These are phyloP conservation scores for Lasioglossum baleicum DNA, from an alignment of 1,140 invertebrate species.

Conservation along the genomic window DNA sequence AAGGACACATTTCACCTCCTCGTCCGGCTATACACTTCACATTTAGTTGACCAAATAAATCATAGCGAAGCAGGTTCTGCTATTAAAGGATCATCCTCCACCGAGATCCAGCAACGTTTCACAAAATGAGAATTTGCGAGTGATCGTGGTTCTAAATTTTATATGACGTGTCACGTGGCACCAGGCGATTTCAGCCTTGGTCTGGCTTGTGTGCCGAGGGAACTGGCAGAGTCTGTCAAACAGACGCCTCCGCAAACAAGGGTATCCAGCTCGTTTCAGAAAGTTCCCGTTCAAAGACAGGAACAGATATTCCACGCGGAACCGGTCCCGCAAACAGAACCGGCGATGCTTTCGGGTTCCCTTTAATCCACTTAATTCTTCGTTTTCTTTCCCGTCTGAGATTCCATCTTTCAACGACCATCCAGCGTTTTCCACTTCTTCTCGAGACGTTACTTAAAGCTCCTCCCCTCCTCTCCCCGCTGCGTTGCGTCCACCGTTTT, in stretches of 20 bases:
- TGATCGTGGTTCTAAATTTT: too few relatives aligned
- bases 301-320: neutral
- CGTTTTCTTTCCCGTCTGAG: neutral
- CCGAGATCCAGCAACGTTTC: too few relatives aligned
- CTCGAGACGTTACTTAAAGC: constrained; percentile 5
- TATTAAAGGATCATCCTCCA: too few relatives aligned
- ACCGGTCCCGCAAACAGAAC: neutral
- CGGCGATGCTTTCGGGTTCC: neutral
- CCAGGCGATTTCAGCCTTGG: neutral
- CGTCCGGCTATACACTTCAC: too few relatives aligned
- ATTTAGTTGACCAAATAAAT: too few relatives aligned
- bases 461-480: neutral
- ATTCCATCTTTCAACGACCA: constrained; percentile 45
- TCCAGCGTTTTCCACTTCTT: constrained; percentile 43
- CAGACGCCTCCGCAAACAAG: neutral
- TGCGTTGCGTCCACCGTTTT: neutral
- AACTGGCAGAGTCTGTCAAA: neutral
- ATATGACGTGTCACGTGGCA: too few relatives aligned
- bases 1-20: too few relatives aligned
- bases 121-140: too few relatives aligned
- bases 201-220: neutral
- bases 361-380: constrained; percentile 4
- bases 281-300: neutral
- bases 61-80: too few relatives aligned
- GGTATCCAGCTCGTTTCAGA: neutral